These are phyloP conservation scores for Glandiceps talaboti DNA, from an alignment of 53 echinoderm and acorn worm genomes.

Conservation along the genomic window DNA sequence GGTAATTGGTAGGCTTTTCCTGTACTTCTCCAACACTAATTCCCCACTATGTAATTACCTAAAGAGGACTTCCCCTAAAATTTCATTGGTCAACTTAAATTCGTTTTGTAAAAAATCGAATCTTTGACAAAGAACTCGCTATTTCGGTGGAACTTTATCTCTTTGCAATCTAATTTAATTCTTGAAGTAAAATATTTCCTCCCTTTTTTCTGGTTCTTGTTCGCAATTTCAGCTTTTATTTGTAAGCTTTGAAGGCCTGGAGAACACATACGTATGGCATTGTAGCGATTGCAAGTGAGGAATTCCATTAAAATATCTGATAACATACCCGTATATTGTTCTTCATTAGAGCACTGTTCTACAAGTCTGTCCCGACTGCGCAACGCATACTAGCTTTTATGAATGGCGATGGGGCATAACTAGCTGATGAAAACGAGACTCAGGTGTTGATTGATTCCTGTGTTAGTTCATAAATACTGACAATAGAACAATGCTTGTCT, in stretches of 20 bases:
- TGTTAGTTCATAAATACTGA: neutral
- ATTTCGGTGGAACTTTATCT: neutral
- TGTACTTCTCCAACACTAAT: neutral
- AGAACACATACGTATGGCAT: neutral
- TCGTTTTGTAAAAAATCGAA: neutral
- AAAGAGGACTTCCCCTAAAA: neutral
- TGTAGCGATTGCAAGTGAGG: neutral
- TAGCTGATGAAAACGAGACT: neutral
- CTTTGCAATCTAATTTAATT: neutral
- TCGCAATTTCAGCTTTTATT: neutral
- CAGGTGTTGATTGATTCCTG: neutral
- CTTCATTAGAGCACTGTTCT: neutral
- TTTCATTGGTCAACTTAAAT: neutral
- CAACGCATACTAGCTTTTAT: neutral
- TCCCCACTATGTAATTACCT: neutral
- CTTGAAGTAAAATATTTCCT: neutral
- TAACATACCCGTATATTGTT: neutral
- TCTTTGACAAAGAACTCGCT: neutral
- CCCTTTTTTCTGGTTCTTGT: neutral
- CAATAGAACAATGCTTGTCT: too few relatives aligned
- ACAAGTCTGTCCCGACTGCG: neutral
- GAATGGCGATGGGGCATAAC: neutral
- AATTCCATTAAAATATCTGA: neutral
- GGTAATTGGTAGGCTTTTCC: neutral
- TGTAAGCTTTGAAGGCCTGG: neutral